Evolutionary conservation across 2,113 vertebrate species (phyloP).

Genomic region (Callaeas wilsoni): DNA sequence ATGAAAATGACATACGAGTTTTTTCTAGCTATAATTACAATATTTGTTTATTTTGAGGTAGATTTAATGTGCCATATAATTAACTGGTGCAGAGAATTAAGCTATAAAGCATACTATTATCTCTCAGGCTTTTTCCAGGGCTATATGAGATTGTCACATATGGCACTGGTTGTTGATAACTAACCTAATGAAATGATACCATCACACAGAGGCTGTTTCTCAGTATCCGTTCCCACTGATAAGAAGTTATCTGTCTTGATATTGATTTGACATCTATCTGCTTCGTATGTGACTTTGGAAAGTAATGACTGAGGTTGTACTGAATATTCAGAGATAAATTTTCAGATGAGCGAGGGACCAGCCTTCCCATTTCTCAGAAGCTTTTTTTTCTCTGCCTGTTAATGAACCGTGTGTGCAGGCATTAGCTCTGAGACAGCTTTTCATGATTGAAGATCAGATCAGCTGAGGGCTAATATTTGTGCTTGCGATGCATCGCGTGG

Average conservation of each 20-base stretch:
- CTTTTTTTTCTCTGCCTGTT: neutral
- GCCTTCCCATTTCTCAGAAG: conserved; percentile 48
- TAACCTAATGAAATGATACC: conserved; percentile 65
- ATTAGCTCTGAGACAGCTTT: conserved; percentile 41
- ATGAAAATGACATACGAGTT: neutral
- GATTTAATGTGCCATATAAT: conserved; percentile 66
- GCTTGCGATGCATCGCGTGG: neutral
- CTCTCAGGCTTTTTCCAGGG: conserved; percentile 10
- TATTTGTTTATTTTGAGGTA: conserved; percentile 67
- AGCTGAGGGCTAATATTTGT: conserved; percentile 44
- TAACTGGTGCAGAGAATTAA: conserved; percentile 57
- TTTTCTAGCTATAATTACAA: neutral
- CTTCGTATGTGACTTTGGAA: conserved; percentile 63
- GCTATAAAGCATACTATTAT: conserved; percentile 11
- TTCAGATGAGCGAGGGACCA: conserved; percentile 44
- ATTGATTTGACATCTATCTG: conserved; percentile 75
- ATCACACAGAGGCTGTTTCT: conserved; percentile 51
- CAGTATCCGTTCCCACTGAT: conserved; percentile 59
- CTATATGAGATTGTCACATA: conserved; percentile 26
- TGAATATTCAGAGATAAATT: conserved; percentile 65
- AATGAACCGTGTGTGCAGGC: conserved; percentile 55
- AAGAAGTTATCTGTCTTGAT: conserved; percentile 67
- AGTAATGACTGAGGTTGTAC: conserved; percentile 59
- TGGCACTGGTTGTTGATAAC: conserved; percentile 57
- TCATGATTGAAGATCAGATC: conserved; percentile 37